phyloP scores from a whole-genome alignment of 1,140 invertebrate genomes.

The Plectrocnemia conspersa region DNA sequence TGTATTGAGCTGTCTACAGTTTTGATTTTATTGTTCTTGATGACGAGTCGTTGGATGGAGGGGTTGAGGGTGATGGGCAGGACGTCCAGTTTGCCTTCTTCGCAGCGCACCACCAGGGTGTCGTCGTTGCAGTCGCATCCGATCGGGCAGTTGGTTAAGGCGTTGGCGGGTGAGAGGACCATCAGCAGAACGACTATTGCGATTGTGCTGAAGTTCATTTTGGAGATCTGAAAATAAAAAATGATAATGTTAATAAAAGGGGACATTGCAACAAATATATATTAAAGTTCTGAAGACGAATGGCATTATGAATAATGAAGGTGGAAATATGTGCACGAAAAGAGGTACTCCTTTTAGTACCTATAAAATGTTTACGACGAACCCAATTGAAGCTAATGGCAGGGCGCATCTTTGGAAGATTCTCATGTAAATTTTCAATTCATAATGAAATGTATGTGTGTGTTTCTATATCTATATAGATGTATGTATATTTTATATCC shows the following conservation, averaged over 20 bases:
- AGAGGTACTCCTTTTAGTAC: constrained; percentile 6
- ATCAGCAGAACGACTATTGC: constrained; percentile 4
- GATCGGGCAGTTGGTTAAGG: constrained; percentile 64
- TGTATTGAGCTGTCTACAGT: constrained; percentile 80
- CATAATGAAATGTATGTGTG: constrained; percentile 8
- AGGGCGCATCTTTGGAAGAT: not conserved
- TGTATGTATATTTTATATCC: too few species aligned
- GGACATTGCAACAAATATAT: not conserved
- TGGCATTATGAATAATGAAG: constrained; percentile 30
- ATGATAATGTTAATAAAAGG: not conserved
- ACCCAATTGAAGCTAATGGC: constrained; percentile 11
- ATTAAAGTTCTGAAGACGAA: too few species aligned
- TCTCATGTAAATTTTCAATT: constrained; percentile 21
- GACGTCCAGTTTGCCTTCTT: constrained; percentile 78
- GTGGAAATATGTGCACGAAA: constrained; percentile 5
- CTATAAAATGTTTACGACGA: constrained; percentile 25
- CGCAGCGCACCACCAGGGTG: constrained; percentile 79
- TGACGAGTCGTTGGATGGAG: constrained; percentile 74
- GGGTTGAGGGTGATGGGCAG: constrained; percentile 89
- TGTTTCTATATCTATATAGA: too few species aligned
- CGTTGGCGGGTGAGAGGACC: constrained; percentile 39
- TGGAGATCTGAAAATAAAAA: constrained; percentile 24
- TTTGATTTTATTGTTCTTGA: constrained; percentile 81
- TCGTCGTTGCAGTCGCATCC: constrained; percentile 85
- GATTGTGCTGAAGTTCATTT: constrained; percentile 2